These are phyloP conservation scores for Drosophila saltans DNA, from an alignment of 1,140 invertebrate species.

Conservation along the genomic window DNA sequence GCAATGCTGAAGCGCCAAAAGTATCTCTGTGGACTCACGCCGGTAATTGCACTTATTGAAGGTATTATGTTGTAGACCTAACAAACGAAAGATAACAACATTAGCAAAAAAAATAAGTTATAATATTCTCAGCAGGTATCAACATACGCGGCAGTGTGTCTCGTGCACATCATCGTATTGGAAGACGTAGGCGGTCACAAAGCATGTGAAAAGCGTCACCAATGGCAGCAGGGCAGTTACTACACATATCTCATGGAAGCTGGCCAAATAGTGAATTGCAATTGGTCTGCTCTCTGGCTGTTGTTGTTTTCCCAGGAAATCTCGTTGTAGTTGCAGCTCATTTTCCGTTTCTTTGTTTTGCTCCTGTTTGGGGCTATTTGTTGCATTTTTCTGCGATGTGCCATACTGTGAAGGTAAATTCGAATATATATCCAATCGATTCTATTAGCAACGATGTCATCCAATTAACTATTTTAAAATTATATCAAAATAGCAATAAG, in stretches of 20 bases:
- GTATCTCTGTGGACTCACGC: constrained; percentile 95
- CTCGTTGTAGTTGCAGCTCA: background rate
- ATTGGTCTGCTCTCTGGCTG: constrained; percentile 28
- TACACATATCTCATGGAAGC: constrained; percentile 89
- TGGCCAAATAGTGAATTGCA: constrained; percentile 76
- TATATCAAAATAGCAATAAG: background rate
- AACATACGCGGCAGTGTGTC: constrained; percentile 94
- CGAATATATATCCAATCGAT: background rate
- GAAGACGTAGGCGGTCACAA: constrained; percentile 93
- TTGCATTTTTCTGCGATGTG: constrained; percentile 40
- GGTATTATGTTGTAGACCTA: constrained; percentile 96
- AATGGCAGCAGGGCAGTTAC: constrained; percentile 92
- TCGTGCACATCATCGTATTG: constrained; percentile 96
- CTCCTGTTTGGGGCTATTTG: constrained; percentile 48
- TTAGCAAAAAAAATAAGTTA: too few species aligned
- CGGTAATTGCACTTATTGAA: constrained; percentile 95
- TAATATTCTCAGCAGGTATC: background rate
- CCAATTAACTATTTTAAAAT: background rate
- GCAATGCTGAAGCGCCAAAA: constrained; percentile 96
- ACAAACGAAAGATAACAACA: too few species aligned
- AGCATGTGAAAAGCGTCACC: constrained; percentile 91
- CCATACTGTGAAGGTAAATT: background rate
- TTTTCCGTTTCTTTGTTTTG: constrained; percentile 5
- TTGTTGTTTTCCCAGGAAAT: background rate
- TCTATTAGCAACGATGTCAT: background rate